phyloP scores from a whole-genome alignment of 2,888 invertebrate species.

The Pristionchus entomophagus region DNA sequence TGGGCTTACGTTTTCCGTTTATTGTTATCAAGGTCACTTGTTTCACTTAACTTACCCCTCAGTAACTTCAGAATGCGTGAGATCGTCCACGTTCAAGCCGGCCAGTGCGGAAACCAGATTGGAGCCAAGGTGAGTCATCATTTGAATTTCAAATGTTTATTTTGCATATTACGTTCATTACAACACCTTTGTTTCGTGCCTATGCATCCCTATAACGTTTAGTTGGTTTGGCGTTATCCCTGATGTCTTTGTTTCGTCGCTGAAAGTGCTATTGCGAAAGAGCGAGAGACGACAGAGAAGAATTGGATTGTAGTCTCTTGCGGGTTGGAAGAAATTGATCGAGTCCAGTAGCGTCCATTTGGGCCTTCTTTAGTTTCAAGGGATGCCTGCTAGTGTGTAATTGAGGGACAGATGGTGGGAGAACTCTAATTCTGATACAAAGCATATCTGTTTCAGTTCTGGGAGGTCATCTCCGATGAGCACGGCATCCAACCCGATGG shows the following conservation, averaged over 20 bases:
- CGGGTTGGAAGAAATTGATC: slow-evolving; percentile 31
- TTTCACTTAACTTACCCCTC: background rate
- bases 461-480: slow-evolving; percentile 75
- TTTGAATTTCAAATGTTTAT: background rate
- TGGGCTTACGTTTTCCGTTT: background rate
- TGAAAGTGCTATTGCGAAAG: slow-evolving; percentile 25
- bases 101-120: slow-evolving; percentile 96
- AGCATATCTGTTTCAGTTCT: slow-evolving; percentile 76
- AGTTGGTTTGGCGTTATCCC: background rate
- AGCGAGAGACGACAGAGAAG: slow-evolving; percentile 19
- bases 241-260: background rate
- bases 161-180: background rate
- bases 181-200: background rate
- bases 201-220: too few species aligned
- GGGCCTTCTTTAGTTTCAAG: background rate
- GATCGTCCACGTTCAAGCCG: slow-evolving; percentile 94
- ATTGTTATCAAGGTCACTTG: background rate
- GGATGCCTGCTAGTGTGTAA: background rate
- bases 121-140: slow-evolving; percentile 87
- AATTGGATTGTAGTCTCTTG: slow-evolving; percentile 14
- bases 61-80: slow-evolving; percentile 85
- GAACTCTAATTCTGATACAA: background rate
- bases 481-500: slow-evolving; percentile 94
- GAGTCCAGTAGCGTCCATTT: background rate
- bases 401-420: background rate